Percentiles rank a stretch among this genome's conserved stretches.
phyloP scores from a whole-genome alignment of 2,113 vertebrate species.

The Prionailurus viverrinus region DNA sequence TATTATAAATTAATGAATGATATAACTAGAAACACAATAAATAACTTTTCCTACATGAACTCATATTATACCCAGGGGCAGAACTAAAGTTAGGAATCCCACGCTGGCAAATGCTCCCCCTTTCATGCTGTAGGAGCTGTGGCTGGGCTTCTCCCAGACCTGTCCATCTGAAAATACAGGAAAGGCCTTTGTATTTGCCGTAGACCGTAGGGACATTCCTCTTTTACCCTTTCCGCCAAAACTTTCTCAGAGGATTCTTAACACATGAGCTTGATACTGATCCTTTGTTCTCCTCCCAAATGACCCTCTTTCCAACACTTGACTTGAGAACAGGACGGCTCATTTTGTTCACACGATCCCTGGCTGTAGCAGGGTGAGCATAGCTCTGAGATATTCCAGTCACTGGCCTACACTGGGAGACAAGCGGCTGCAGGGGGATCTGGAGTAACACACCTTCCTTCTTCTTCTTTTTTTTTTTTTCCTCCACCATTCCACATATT shows the following conservation, averaged over 20 bases:
- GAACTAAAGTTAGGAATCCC: background rate
- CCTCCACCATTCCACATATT: background rate
- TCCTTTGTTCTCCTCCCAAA: background rate
- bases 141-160: background rate
- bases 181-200: background rate
- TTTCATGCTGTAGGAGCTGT: fast-evolving
- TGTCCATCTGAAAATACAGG: background rate
- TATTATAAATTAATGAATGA: conserved; percentile 9
- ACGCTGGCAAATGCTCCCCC: fast-evolving
- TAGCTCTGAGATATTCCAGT: too few relatives aligned
- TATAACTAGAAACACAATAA: background rate
- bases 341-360: fast-evolving
- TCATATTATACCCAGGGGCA: background rate
- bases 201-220: background rate
- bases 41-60: background rate
- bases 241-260: conserved; percentile 6
- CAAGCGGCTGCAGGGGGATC: background rate
- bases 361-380: too few relatives aligned
- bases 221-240: background rate
- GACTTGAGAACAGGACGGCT: background rate
- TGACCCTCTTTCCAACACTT: background rate
- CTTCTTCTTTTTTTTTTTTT: background rate
- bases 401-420: background rate
- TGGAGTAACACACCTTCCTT: background rate
- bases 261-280: background rate